phyloP scores from a whole-genome alignment of 1,140 invertebrate genomes.

The Lepidotrigona ventralis region DNA sequence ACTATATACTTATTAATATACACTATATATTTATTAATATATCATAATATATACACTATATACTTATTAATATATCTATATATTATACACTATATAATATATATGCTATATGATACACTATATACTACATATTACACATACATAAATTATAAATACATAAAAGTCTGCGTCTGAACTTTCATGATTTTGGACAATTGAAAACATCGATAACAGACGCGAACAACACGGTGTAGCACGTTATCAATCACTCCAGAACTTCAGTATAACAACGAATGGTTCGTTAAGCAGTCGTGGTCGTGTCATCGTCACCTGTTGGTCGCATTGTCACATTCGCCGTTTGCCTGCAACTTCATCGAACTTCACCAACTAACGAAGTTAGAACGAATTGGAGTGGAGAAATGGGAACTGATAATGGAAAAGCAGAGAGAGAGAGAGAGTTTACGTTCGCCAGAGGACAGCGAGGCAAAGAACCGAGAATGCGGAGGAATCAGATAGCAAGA shows the following conservation, averaged over 20 bases:
- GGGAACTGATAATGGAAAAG: constrained; percentile 3
- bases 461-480: not conserved
- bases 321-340: not conserved
- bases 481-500: not conserved
- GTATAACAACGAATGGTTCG: not conserved
- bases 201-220: no score
- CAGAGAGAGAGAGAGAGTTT: not conserved
- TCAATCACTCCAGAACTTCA: not conserved
- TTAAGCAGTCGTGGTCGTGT: not conserved
- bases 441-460: not conserved
- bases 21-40: no score
- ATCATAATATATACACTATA: no score
- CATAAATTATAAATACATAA: no score
- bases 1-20: no score
- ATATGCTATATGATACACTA: no score
- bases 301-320: not conserved
- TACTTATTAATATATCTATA: no score
- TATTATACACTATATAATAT: no score
- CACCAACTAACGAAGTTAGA: not conserved
- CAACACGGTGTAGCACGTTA: not conserved
- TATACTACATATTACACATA: no score
- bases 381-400: constrained; percentile 2
- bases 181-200: no score
- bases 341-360: not conserved
- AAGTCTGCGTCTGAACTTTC: no score